Conservation (phyloP, 2,797 vertebrate species). For the Aplochiton taeniatus region DNA sequence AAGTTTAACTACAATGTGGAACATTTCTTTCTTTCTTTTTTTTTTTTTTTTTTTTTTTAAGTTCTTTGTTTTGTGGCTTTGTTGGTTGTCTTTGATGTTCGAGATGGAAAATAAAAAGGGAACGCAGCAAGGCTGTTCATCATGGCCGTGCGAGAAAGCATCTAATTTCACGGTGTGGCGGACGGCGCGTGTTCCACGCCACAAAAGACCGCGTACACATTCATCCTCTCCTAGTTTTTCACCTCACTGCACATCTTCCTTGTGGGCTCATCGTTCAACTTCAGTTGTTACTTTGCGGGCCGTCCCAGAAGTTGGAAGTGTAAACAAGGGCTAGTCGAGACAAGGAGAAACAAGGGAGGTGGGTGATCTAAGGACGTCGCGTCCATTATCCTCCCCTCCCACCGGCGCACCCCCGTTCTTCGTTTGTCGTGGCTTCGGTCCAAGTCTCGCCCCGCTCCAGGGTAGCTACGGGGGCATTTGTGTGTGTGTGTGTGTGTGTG, state of each 20-base stretch:
- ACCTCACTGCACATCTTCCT: constrained; percentile 46
- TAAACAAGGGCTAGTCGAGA: constrained; percentile 40
- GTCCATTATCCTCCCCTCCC: constrained; percentile 6
- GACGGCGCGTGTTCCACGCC: constrained; percentile 56
- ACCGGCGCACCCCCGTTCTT: constrained; percentile 1
- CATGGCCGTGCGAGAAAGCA: no score
- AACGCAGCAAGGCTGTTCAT: no score
- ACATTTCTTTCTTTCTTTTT: no score
- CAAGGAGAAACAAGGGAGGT: constrained; percentile 15
- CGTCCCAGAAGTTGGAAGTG: constrained; percentile 38
- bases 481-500: constrained; percentile 6
- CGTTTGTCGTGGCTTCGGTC: constrained; percentile 12
- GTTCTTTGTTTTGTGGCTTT: no score
- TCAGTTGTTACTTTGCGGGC: constrained; percentile 36
- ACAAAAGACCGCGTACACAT: constrained; percentile 51
- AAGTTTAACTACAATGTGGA: no score
- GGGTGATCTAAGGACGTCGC: constrained; percentile 33
- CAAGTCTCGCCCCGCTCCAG: constrained; percentile 12
- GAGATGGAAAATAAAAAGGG: no score
- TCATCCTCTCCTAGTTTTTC: constrained; percentile 42
- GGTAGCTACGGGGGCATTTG: neutral
- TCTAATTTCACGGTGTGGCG: neutral
- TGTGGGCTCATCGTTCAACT: no score
- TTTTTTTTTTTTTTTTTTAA: no score
- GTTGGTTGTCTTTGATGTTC: no score